Evolutionary conservation across 2,113 vertebrate genomes (phyloP).

Genomic region (Hassar affinis): DNA sequence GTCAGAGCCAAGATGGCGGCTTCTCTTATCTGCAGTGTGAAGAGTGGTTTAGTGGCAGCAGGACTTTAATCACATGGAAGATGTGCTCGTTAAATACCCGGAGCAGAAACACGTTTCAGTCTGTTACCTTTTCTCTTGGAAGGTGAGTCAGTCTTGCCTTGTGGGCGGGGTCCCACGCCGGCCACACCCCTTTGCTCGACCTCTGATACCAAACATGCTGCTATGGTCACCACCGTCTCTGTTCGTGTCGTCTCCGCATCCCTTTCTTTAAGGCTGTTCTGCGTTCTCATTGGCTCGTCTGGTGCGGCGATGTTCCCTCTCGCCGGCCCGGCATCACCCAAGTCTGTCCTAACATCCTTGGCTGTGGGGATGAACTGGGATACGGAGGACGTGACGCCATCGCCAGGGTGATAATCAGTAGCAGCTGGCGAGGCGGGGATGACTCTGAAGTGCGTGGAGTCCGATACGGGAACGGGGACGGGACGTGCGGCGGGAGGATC

Average conservation of each 20-base stretch:
- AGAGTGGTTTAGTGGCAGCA: neutral
- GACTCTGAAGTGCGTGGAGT: constrained; percentile 82
- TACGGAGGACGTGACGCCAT: neutral
- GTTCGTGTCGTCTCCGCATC: neutral
- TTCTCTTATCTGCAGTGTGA: constrained; percentile 82
- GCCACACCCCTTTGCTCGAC: constrained; percentile 59
- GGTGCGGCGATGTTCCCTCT: constrained; percentile 11
- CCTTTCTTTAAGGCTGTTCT: constrained; percentile 4
- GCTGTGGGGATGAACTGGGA: neutral
- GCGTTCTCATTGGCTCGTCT: constrained; percentile 20
- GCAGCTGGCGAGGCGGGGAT: constrained; percentile 64
- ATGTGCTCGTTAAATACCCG: neutral
- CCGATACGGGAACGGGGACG: constrained; percentile 73
- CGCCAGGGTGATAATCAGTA: neutral
- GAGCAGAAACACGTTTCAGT: neutral
- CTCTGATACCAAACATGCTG: constrained; percentile 56
- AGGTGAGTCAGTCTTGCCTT: constrained; percentile 83
- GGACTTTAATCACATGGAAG: neutral
- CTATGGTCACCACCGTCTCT: constrained; percentile 44
- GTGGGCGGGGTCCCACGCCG: constrained; percentile 55
- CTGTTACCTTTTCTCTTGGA: constrained; percentile 84
- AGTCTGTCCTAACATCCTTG: neutral
- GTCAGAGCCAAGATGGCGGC: constrained; percentile 87
- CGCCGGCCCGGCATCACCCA: neutral
- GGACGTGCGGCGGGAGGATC: constrained; percentile 68